Percentiles rank a stretch among this genome's conserved stretches.
Conservation (phyloP, 2,113 vertebrate genomes). For the Felis catus region F.catus_Fca126_mat1.0 CM031425.1:18660501-18661000, state of each 20-base stretch:
- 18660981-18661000: background rate
- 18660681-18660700: background rate
- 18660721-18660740: background rate
- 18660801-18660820: background rate
- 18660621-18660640: constrained; percentile 9
- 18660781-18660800: background rate
- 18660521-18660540: constrained; percentile 68
- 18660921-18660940: background rate
- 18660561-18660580: background rate
- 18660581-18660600: constrained; percentile 23
- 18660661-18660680: background rate
- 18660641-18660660: background rate
- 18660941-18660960: background rate
- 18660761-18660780: constrained; percentile 35
- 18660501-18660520: constrained; percentile 73
- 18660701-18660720: background rate
- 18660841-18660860: background rate
- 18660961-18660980: background rate
- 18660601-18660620: constrained; percentile 48
- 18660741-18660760: background rate
- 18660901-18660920: background rate
- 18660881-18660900: background rate
- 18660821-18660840: background rate
- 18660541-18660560: constrained; percentile 70
- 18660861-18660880: background rate